Evolutionary conservation across 2,113 vertebrate species (phyloP), one percentile per base, ranked within the genome.

Genomic region (Lepisosteus osseus): DNA sequence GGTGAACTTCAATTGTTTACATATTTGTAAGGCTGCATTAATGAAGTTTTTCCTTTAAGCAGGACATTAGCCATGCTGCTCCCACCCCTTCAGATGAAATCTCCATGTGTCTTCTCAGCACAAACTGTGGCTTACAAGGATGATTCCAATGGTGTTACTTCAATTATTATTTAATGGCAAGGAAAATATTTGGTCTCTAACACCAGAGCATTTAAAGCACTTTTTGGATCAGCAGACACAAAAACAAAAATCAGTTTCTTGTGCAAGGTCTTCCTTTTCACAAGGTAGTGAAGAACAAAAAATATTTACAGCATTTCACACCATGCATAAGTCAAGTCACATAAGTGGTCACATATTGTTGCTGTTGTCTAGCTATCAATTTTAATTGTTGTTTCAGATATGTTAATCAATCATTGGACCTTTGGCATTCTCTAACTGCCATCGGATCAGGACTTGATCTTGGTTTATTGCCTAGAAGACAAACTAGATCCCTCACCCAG

Each of bases 401-500:
- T 29, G 29, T 29, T 29, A 29, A 29, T 29, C 5, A 51, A 51
- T 51, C 47, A 51, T 6, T 51, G 47, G 47, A 51, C 61, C 66
- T 57, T 61, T 70, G 74, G 72, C 78, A 78, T 76, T 78, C 80
- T 85, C 78, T 81, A 76, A 77, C 7, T 83, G 82, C 83, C 80
- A 83, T 76, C 72, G 79, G 77, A 84, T 84, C 81, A 80, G 65
- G 76, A 80, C 76, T 57, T 68, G 63, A 67, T 76, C 17, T 15
- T 43, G 54, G 72, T 78, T 29, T 29, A 29, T 29, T 29, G 29
- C 29, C 29, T 29, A 29, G 29, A 29, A 29, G 29, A 29, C 29
- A 29, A 29, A 29, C 29, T 29, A 29, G 29, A 29, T 29, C 29
- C 29, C 29, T 29, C 29, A 29, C 29, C 29, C 29, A 29, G 29